These are phyloP conservation scores for Lerista edwardsae DNA, from an alignment of 2,797 vertebrate species.

Conservation along the genomic window DNA sequence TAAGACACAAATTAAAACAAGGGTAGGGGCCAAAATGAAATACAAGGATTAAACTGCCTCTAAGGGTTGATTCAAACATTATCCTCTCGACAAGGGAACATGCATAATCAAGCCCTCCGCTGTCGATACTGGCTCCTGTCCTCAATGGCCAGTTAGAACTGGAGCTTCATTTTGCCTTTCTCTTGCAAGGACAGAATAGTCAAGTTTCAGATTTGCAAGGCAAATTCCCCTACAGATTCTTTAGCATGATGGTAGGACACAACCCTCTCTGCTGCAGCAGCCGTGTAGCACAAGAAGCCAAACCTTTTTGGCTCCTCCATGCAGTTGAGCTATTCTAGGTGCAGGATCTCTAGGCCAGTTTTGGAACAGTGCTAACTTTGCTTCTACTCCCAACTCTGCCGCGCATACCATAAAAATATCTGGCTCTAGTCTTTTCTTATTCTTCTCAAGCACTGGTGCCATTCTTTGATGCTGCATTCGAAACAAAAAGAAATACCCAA, in stretches of 20 bases:
- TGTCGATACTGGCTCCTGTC: not conserved
- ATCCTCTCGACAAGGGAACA: not conserved
- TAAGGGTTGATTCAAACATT: not conserved
- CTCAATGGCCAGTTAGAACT: not conserved
- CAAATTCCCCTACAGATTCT: not conserved
- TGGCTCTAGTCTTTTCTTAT: not conserved
- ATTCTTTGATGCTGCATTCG: not conserved
- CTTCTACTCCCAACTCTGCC: not conserved
- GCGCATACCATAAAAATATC: not conserved
- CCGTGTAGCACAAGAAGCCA: not conserved
- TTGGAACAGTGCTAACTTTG: not conserved
- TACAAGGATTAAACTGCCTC: not conserved
- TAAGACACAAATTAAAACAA: not conserved
- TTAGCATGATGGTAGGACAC: not conserved
- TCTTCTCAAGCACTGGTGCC: not conserved
- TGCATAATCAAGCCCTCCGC: not conserved
- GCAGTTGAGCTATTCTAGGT: not conserved
- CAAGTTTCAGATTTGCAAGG: not conserved
- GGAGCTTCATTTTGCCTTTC: not conserved
- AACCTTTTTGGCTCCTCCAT: not conserved
- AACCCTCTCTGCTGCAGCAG: not conserved
- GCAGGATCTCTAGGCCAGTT: not conserved
- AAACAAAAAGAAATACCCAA: constrained; percentile 18
- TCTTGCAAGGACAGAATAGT: not conserved
- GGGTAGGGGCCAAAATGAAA: not conserved